phyloP scores from a whole-genome alignment of 2,888 invertebrate genomes.

The Tachina grossa region DNA sequence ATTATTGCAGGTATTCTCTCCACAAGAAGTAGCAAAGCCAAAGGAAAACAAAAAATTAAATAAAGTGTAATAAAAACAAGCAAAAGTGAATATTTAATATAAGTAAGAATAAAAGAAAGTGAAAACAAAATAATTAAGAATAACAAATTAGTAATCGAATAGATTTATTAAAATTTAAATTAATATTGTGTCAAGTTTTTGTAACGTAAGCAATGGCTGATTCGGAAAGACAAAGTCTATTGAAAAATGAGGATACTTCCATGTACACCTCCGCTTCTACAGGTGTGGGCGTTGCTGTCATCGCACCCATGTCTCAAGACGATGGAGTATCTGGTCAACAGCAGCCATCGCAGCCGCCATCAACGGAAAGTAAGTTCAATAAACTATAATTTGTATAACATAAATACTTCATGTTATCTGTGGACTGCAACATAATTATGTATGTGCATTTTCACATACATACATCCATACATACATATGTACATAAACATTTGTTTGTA shows the following conservation, averaged over 20 bases:
- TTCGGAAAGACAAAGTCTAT: conserved; percentile 81
- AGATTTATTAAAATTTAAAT: neutral
- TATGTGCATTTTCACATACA: neutral
- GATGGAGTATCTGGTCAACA: conserved; percentile 65
- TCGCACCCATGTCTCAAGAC: conserved; percentile 32
- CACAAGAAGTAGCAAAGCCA: conserved; percentile 22
- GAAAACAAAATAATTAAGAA: conserved; percentile 37
- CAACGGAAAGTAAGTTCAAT: conserved; percentile 66
- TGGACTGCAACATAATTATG: neutral
- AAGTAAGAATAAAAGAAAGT: conserved; percentile 44
- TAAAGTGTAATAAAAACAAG: conserved; percentile 49
- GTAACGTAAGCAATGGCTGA: conserved; percentile 77
- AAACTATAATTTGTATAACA: conserved; percentile 51
- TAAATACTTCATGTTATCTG: neutral
- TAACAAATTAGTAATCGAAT: neutral
- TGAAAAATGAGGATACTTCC: conserved; percentile 78
- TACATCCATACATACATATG: neutral
- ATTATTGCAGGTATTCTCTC: conserved; percentile 55
- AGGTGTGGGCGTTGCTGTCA: conserved; percentile 6
- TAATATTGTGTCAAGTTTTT: conserved; percentile 17
- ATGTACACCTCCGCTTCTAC: conserved; percentile 76
- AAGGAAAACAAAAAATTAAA: conserved; percentile 26
- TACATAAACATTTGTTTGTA: neutral
- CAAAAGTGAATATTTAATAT: conserved; percentile 37
- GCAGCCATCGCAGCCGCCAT: conserved; percentile 33